Percentiles rank a stretch among this genome's conserved stretches.
Evolutionary conservation across 2,797 vertebrate genomes (phyloP).

Genomic region (Pangasius krempfi): DNA sequence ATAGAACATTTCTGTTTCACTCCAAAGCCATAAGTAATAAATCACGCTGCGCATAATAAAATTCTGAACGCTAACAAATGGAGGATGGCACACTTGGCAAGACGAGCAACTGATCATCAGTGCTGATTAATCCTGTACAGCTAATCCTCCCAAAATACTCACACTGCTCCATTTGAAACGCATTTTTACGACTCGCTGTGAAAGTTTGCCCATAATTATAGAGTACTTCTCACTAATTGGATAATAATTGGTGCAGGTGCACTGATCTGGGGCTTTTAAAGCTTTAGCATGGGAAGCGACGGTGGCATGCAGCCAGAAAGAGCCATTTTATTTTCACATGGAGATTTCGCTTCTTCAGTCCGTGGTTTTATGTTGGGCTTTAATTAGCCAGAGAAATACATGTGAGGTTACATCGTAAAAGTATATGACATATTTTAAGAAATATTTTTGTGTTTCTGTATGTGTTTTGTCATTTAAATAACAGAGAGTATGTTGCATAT

Average conservation of each 20-base stretch:
- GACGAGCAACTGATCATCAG: slow-evolving; percentile 38
- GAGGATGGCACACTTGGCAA: slow-evolving; percentile 19
- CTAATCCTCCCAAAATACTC: slow-evolving; percentile 48
- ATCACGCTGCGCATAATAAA: background rate
- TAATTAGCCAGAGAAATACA: background rate
- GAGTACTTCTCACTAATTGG: slow-evolving; percentile 82
- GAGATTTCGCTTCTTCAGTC: slow-evolving; percentile 4
- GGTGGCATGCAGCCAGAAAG: slow-evolving; percentile 39
- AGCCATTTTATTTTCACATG: slow-evolving; percentile 44
- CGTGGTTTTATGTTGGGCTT: background rate
- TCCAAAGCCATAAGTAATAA: slow-evolving; percentile 2
- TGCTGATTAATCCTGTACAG: slow-evolving; percentile 55
- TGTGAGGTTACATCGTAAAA: background rate
- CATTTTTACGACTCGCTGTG: slow-evolving; percentile 45
- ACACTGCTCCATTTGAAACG: slow-evolving; percentile 33
- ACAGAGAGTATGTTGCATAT: background rate
- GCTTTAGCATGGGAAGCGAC: slow-evolving; percentile 23
- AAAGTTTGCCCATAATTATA: slow-evolving; percentile 75
- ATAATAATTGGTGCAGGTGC: slow-evolving; percentile 84
- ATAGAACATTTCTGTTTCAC: background rate
- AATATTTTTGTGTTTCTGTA: background rate
- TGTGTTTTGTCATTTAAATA: background rate
- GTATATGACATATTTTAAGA: background rate
- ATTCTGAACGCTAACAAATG: slow-evolving; percentile 10
- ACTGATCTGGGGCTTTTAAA: slow-evolving; percentile 69